Evolutionary conservation across 2,797 vertebrate genomes (phyloP).

Genomic region (Sebastes cheni): DNA sequence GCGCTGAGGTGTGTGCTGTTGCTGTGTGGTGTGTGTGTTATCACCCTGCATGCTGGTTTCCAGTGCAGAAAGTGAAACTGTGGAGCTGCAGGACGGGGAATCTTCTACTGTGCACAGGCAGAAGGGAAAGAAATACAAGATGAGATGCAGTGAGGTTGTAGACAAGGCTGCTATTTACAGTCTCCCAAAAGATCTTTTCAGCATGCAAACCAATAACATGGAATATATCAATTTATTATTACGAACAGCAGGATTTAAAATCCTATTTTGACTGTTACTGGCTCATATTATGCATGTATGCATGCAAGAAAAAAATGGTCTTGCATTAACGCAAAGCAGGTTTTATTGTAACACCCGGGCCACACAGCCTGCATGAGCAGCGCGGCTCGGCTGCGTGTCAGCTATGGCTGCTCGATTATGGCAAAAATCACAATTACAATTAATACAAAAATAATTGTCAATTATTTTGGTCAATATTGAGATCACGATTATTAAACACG

Average conservation of each 20-base stretch:
- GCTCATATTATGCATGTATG: not conserved
- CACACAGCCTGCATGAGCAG: too few relatives aligned
- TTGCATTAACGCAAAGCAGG: not conserved
- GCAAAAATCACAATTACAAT: too few relatives aligned
- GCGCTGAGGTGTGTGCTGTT: not conserved
- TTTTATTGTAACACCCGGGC: not conserved
- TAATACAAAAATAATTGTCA: too few relatives aligned
- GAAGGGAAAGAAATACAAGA: not conserved
- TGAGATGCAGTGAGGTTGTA: not conserved
- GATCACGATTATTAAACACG: too few relatives aligned
- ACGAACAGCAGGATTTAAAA: not conserved
- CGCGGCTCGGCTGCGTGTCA: too few relatives aligned
- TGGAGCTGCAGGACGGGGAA: constrained; percentile 9
- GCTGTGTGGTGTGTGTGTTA: not conserved
- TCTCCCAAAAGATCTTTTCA: not conserved
- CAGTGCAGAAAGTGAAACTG: not conserved
- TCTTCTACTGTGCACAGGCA: constrained; percentile 2
- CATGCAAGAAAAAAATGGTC: not conserved
- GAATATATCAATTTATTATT: not conserved
- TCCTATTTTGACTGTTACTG: not conserved
- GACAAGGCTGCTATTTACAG: not conserved
- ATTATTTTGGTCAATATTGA: too few relatives aligned
- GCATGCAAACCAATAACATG: not conserved
- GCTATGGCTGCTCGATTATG: too few relatives aligned
- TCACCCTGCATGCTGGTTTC: constrained; percentile 5